These are phyloP conservation scores for Equus przewalskii DNA, from an alignment of 2,113 vertebrate genomes.

Conservation along the genomic window DNA sequence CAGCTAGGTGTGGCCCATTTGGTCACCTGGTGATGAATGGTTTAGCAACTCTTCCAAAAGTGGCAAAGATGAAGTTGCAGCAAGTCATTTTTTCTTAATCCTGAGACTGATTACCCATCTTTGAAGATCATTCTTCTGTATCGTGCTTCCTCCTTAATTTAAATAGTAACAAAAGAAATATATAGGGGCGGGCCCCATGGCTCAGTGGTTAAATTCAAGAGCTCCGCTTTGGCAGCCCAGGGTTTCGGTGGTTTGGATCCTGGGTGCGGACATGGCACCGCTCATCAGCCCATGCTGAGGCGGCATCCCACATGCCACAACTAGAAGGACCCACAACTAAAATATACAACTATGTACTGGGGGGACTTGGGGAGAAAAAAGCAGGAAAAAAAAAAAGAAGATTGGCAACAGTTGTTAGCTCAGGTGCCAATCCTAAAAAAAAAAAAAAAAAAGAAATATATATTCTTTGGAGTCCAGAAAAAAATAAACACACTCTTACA, in stretches of 20 bases:
- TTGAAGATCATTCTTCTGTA: neutral
- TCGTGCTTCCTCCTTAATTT: constrained; percentile 11
- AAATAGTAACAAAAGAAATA: neutral
- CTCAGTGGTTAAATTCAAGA: too few species aligned
- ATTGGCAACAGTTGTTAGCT: too few species aligned
- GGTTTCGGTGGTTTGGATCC: too few species aligned
- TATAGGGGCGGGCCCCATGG: neutral
- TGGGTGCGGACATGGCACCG: too few species aligned
- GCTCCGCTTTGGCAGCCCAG: too few species aligned
- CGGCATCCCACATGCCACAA: too few species aligned
- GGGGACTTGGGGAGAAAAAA: too few species aligned
- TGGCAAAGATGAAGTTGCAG: neutral
- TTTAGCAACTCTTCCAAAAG: neutral
- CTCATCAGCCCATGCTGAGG: too few species aligned
- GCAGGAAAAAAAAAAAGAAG: too few species aligned
- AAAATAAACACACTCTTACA: constrained; percentile 28
- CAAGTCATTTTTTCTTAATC: neutral
- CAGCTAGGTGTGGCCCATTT: neutral
- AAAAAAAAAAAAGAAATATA: neutral
- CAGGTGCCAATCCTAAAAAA: neutral
- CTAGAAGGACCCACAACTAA: too few species aligned
- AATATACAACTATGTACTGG: too few species aligned
- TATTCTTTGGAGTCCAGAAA: neutral
- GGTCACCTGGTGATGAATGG: neutral
- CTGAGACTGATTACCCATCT: neutral